These are phyloP conservation scores for Aulostomus chinensis DNA, from an alignment of 2,797 vertebrate genomes.

Conservation along the genomic window DNA sequence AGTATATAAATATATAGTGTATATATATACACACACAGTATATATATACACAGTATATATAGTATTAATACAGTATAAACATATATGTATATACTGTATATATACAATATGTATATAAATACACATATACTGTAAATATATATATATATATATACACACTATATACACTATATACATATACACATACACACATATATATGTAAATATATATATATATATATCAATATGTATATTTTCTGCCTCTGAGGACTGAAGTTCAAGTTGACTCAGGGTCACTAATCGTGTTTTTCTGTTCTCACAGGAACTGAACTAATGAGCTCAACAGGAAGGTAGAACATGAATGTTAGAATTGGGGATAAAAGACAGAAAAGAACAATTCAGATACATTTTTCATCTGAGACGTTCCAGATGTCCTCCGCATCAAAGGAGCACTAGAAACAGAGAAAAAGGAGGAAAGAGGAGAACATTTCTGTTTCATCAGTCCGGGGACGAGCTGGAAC, in stretches of 20 bases:
- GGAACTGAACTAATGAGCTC: conserved; percentile 21
- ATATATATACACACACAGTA: no score
- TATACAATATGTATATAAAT: no score
- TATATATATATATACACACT: no score
- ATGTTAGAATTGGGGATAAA: conserved; percentile 8
- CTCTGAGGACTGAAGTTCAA: not conserved
- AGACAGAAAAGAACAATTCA: conserved; percentile 17
- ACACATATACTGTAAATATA: no score
- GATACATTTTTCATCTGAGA: conserved; percentile 30
- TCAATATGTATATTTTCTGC: no score
- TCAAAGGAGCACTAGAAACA: not conserved
- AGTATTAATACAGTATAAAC: no score
- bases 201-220: no score
- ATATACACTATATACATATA: no score
- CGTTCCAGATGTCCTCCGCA: not conserved
- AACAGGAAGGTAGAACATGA: not conserved
- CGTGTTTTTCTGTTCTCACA: not conserved
- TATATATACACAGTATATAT: no score
- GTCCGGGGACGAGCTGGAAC: not conserved
- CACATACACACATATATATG: no score
- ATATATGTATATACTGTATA: no score
- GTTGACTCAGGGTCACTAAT: conserved; percentile 20
- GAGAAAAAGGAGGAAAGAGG: not conserved
- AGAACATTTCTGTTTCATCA: conserved; percentile 1
- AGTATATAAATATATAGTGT: no score